Base-by-base conservation (phyloP, 2,888 invertebrate genomes). In the Endotricha flammealis region DNA sequence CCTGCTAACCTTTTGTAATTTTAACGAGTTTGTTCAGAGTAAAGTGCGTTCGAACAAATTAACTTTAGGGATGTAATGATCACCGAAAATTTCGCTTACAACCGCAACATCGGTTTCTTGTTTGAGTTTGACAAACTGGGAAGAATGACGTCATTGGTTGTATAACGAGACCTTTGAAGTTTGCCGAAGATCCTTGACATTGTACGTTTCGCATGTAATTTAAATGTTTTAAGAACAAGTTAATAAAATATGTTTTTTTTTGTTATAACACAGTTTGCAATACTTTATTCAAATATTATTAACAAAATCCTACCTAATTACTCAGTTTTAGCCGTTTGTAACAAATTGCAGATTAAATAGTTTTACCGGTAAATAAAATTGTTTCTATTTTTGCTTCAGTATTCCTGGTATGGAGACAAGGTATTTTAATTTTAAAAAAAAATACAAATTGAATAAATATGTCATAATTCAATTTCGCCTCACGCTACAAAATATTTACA, bases 11-110 rank as follows among this genome's bases (percentile, higher is more conserved):
- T 69, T 69, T 73, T 71, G 71, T 69, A 55, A 71, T 63, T 66
- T 71, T 67, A 69, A 72, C 61, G 60, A 73, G 66, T 64, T 68
- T 60, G 52, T 65, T 61, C 55, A 53, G 54, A 67, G 57, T 64
- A 66, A 62, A 64, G 53, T 52, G 34, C 41, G 43, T 54, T 46
- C 12, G 53, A 50, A 55, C 52, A 53, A 61, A 68, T 64, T 60
- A 59, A 55, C 49, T 57, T 55, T 51, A 38, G 40, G 47, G 47
- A 44, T 50, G 50, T 58, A 56, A 55, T 51, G 44, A 44, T 48
- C 46, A 45, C 46, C 47, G 42, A 42, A 46, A 49, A 48, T 38
- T 50, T 41, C 14, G 27, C 27, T 32, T 9, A 23, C 13, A 30
- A 27, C 35, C 27, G 14, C 37, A 29, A 38, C 36, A 41, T 39